phyloP scores from a whole-genome alignment of 30 jellyfish, hydroid and myxozoan genomes.

The Sanderia malayensis region DNA sequence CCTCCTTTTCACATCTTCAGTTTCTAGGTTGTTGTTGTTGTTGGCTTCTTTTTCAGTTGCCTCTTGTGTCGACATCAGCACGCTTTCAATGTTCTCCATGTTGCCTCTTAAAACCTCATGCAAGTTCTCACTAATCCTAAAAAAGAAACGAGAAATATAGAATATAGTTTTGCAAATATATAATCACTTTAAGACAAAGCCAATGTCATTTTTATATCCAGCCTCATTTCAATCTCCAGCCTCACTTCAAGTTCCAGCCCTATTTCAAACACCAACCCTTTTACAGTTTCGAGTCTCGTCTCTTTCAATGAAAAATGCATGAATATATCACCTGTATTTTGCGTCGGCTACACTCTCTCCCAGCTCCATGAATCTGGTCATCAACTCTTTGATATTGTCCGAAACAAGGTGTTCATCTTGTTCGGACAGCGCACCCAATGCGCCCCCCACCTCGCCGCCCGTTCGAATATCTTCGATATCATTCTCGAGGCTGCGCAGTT shows the following conservation, averaged over 20 bases:
- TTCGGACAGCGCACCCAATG: slow-evolving; percentile 43
- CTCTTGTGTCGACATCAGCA: slow-evolving; percentile 14
- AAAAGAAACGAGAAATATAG: too few species aligned
- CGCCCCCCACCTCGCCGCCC: slow-evolving; percentile 53
- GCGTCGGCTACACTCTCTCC: slow-evolving; percentile 54
- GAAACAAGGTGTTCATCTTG: slow-evolving; percentile 51
- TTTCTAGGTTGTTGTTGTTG: slow-evolving; percentile 29
- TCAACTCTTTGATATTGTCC: slow-evolving; percentile 36
- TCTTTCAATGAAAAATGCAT: too few species aligned
- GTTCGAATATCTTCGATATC: slow-evolving; percentile 55
- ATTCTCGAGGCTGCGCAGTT: slow-evolving; percentile 33
- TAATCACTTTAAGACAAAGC: too few species aligned
- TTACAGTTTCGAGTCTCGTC: too few species aligned
- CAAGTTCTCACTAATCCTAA: slow-evolving; percentile 27
- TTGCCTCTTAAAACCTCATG: slow-evolving; percentile 9
- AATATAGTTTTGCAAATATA: too few species aligned
- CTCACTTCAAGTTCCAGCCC: too few species aligned
- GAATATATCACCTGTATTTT: slow-evolving; percentile 14
- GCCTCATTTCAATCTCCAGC: too few species aligned
- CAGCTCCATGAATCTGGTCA: slow-evolving; percentile 18
- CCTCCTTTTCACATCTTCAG: not conserved
- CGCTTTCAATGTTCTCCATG: slow-evolving; percentile 23
- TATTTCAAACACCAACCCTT: too few species aligned
- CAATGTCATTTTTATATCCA: too few species aligned
- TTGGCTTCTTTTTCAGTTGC: slow-evolving; percentile 27